Conservation (phyloP, 92 coral and sea anemone species). For the Paragorgia papillata region DNA sequence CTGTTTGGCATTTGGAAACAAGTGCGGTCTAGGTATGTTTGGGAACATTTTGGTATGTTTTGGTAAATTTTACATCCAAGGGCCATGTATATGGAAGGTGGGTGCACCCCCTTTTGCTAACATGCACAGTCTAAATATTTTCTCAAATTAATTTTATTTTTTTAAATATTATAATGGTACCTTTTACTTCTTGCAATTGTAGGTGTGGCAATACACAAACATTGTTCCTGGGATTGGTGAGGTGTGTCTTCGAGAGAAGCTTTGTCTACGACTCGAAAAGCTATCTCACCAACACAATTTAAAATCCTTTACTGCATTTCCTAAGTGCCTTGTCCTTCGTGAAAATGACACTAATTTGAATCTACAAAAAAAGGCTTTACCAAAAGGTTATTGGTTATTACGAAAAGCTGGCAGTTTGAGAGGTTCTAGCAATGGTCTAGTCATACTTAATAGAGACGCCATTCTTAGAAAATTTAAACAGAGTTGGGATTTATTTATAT, state of each 20-base stretch:
- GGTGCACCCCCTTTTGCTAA: too few relatives aligned
- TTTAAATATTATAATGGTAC: too few relatives aligned
- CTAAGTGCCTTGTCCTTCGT: conserved; percentile 24
- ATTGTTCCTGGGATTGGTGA: conserved; percentile 30
- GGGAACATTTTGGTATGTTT: too few relatives aligned
- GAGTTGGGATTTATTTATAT: not conserved
- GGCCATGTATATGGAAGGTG: too few relatives aligned
- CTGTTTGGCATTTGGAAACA: too few relatives aligned
- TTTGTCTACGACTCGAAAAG: conserved; percentile 13
- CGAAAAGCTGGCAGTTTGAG: conserved; percentile 36
- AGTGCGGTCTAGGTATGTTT: too few relatives aligned
- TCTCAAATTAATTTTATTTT: too few relatives aligned
- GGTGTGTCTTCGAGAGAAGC: conserved; percentile 31
- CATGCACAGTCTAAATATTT: too few relatives aligned
- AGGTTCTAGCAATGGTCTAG: conserved; percentile 29
- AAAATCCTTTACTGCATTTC: conserved; percentile 18
- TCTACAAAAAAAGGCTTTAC: not conserved
- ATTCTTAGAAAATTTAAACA: not conserved
- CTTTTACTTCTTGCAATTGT: too few relatives aligned
- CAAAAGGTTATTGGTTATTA: conserved; percentile 21
- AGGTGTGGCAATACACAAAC: conserved; percentile 40
- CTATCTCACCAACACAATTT: conserved; percentile 11
- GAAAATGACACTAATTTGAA: not conserved
- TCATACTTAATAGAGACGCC: not conserved
- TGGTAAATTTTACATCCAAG: too few relatives aligned